Conservation (phyloP, 2,888 invertebrate species). For the Cryptosula pallasiana region DNA sequence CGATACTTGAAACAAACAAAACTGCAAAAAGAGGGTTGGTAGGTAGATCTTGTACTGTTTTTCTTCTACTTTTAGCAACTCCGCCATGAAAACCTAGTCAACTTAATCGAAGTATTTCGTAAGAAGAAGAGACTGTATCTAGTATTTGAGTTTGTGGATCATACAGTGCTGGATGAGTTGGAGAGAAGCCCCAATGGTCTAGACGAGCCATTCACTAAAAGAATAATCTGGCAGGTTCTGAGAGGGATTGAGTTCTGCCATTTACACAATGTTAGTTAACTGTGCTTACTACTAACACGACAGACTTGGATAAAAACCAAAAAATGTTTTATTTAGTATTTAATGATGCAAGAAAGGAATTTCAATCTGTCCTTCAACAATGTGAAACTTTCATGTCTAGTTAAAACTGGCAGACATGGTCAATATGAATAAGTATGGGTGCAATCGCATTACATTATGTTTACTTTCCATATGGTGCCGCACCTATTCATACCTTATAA, state of each 20-base stretch:
- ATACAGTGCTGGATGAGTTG: constrained; percentile 77
- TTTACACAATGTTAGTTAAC: constrained; percentile 67
- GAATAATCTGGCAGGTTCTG: constrained; percentile 73
- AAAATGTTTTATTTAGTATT: too few species aligned
- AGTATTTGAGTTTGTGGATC: constrained; percentile 81
- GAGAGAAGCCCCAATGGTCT: constrained; percentile 68
- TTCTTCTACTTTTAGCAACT: constrained; percentile 70
- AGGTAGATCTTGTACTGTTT: too few species aligned
- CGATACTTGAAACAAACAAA: too few species aligned
- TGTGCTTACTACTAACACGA: too few species aligned
- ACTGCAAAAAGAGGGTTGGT: too few species aligned
- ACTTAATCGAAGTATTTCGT: constrained; percentile 81
- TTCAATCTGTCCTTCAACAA: too few species aligned
- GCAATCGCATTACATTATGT: not conserved
- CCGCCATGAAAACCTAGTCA: constrained; percentile 79
- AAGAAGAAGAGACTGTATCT: constrained; percentile 76
- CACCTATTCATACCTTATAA: too few species aligned
- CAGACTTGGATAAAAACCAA: too few species aligned
- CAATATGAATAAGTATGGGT: too few species aligned
- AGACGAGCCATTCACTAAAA: constrained; percentile 67
- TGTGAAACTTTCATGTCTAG: too few species aligned
- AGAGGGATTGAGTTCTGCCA: constrained; percentile 67
- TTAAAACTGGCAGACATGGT: too few species aligned
- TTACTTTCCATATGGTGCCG: not conserved
- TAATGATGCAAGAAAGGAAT: too few species aligned